Evolutionary conservation across 2,888 invertebrate genomes (phyloP).

Genomic region (Anoplius nigerrimus): DNA sequence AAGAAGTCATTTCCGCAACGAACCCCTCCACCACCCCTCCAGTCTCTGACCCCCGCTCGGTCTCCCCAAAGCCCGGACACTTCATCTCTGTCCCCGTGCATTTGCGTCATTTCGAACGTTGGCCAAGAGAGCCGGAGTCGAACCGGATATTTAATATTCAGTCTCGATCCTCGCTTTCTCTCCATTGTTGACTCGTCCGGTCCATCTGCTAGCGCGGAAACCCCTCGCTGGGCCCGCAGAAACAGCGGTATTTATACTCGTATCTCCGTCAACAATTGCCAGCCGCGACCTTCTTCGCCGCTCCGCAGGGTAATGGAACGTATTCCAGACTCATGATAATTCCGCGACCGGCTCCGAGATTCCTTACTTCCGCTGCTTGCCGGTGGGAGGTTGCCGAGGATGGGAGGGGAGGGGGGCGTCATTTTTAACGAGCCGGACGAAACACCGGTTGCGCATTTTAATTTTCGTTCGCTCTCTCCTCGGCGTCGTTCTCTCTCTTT

Average conservation of each 20-base stretch:
- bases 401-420: slow-evolving; percentile 13
- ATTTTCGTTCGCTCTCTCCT: slow-evolving; percentile 17
- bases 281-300: slow-evolving; percentile 38
- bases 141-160: no score
- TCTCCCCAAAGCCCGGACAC: no score
- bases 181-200: no score
- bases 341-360: slow-evolving; percentile 12
- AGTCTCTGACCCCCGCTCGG: no score
- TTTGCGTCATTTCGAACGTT: no score
- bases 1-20: no score
- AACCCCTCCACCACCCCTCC: no score
- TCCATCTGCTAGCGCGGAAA: slow-evolving; percentile 14
- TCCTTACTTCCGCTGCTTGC: slow-evolving; percentile 16
- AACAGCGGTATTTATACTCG: slow-evolving; percentile 39
- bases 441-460: slow-evolving; percentile 34
- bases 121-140: no score
- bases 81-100: no score
- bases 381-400: no score
- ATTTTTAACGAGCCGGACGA: slow-evolving; percentile 35
- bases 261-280: slow-evolving; percentile 33
- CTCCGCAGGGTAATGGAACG: slow-evolving; percentile 48
- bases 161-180: no score
- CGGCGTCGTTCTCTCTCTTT: slow-evolving; percentile 10
- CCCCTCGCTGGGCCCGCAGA: slow-evolving; percentile 16
- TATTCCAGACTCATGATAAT: slow-evolving; percentile 40